Evolutionary conservation across 2,888 invertebrate genomes (phyloP).

Genomic region (Rhabditophanes sp.): DNA sequence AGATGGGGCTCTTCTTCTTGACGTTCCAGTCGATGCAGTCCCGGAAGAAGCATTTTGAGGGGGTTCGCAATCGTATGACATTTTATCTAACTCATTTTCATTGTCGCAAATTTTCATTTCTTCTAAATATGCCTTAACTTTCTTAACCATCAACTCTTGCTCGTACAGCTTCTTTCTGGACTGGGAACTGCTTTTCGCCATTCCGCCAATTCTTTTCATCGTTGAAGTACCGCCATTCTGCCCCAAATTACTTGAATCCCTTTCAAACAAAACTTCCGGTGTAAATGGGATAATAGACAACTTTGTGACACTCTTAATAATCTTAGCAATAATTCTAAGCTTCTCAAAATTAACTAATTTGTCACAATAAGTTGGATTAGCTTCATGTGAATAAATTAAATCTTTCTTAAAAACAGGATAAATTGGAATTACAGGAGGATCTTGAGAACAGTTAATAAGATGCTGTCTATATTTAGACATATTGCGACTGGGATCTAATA

Average conservation of each 20-base stretch:
- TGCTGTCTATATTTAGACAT: slow-evolving; percentile 96
- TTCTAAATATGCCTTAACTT: slow-evolving; percentile 84
- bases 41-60: slow-evolving; percentile 44
- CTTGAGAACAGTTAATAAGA: slow-evolving; percentile 48
- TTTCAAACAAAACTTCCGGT: slow-evolving; percentile 25
- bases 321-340: slow-evolving; percentile 90
- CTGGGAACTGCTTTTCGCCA: slow-evolving; percentile 3
- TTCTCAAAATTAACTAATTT: slow-evolving; percentile 77
- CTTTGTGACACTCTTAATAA: slow-evolving; percentile 56
- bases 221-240: slow-evolving; percentile 17
- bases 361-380: slow-evolving; percentile 55
- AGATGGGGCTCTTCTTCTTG: slow-evolving; percentile 51
- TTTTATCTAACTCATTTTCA: slow-evolving; percentile 40
- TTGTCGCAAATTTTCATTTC: slow-evolving; percentile 52
- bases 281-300: slow-evolving; percentile 76
- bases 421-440: slow-evolving; percentile 49
- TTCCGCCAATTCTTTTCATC: slow-evolving; percentile 14
- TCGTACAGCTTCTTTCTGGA: slow-evolving; percentile 41
- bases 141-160: slow-evolving; percentile 79
- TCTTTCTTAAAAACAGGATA: slow-evolving; percentile 55
- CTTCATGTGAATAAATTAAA: slow-evolving; percentile 88
- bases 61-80: slow-evolving; percentile 73
- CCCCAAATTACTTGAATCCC: slow-evolving; percentile 5
- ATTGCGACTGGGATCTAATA: slow-evolving; percentile 95
- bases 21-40: slow-evolving; percentile 61